These are phyloP conservation scores for Riparia riparia DNA, from an alignment of 2,113 vertebrate genomes.

Conservation along the genomic window DNA sequence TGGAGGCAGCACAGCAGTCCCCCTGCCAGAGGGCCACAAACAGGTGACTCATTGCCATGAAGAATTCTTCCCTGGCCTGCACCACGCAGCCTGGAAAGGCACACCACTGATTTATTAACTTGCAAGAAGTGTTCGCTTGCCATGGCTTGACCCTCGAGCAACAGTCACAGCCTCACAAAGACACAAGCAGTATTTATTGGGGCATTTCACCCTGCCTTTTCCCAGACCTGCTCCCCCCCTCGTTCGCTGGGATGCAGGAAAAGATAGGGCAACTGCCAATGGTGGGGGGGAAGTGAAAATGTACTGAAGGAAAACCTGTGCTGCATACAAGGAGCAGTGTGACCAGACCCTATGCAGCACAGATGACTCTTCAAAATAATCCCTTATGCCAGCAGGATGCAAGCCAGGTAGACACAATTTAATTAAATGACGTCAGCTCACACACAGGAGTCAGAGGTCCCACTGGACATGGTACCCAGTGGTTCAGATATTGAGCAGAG, in stretches of 20 bases:
- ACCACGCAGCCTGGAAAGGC: neutral
- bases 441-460: neutral
- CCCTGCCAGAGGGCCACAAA: conserved; percentile 9
- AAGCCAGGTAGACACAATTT: conserved; percentile 53
- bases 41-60: neutral
- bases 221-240: neutral
- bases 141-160: neutral
- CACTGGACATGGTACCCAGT: neutral
- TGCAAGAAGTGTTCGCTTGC: neutral
- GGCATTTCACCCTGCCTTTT: neutral
- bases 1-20: neutral
- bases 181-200: fast-evolving
- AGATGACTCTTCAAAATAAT: conserved; percentile 35
- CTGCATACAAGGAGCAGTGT: neutral
- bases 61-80: neutral
- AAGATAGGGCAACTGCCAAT: fast-evolving
- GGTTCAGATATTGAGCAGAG: neutral
- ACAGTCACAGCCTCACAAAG: neutral
- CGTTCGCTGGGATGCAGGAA: neutral
- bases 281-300: neutral
- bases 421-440: conserved; percentile 27
- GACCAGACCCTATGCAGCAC: neutral
- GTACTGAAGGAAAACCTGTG: neutral
- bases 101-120: neutral
- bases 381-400: neutral